phyloP scores from a whole-genome alignment of 2,888 invertebrate species.

The Limnephilus auricula region DNA sequence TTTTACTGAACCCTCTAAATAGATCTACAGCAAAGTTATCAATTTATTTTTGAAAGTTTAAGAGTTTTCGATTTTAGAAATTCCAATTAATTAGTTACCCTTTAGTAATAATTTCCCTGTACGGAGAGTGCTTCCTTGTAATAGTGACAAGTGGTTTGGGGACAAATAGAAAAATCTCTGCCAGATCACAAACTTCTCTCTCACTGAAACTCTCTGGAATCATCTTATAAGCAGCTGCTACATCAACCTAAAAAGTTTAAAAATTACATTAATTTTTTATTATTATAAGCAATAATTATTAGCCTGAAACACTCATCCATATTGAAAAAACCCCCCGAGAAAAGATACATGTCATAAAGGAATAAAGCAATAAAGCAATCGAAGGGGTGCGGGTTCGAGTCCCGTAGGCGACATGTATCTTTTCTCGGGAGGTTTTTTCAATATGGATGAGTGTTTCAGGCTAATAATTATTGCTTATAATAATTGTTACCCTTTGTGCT shows the following conservation, averaged over 20 bases:
- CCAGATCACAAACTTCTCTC: constrained; percentile 74
- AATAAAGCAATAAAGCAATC: too few species aligned
- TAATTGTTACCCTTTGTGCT: too few species aligned
- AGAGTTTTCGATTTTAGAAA: background rate
- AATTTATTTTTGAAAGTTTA: background rate
- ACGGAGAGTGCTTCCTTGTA: constrained; percentile 71
- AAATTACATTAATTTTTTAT: background rate
- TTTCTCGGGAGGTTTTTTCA: too few species aligned
- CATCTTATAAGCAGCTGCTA: constrained; percentile 75
- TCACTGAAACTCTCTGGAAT: constrained; percentile 73
- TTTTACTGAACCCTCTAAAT: background rate
- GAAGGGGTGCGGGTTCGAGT: too few species aligned
- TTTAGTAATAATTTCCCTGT: constrained; percentile 71
- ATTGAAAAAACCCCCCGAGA: too few species aligned
- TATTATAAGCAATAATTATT: too few species aligned
- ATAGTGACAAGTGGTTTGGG: constrained; percentile 70
- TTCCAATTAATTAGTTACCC: constrained; percentile 68
- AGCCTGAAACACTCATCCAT: too few species aligned
- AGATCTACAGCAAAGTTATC: too few species aligned
- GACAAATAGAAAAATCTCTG: constrained; percentile 70
- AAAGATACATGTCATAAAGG: too few species aligned
- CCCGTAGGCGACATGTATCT: too few species aligned
- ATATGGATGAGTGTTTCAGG: too few species aligned
- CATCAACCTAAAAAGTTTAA: constrained; percentile 68
- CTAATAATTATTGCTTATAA: too few species aligned